Evolutionary conservation across 2,113 vertebrate species (phyloP).

Genomic region (Budorcas taxicolor): DNA sequence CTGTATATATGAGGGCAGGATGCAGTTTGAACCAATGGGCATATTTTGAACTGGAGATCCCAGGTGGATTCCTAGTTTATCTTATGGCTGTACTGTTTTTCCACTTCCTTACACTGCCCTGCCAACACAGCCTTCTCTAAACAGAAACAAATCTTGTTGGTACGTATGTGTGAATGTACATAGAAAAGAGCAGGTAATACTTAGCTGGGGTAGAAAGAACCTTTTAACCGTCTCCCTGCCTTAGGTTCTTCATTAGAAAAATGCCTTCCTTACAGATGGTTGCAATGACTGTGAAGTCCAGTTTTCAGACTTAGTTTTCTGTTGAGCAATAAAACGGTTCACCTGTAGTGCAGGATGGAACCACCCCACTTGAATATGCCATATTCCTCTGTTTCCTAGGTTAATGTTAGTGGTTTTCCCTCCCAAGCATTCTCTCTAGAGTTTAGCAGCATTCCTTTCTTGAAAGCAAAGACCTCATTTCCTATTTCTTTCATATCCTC

Average conservation of each 20-base stretch:
- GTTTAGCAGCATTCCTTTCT: slow-evolving; percentile 30
- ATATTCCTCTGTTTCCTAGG: not conserved
- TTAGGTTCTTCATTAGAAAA: not conserved
- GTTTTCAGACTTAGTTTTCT: not conserved
- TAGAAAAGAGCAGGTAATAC: not conserved
- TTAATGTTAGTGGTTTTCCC: not conserved
- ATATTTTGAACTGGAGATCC: not conserved
- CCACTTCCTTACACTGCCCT: not conserved
- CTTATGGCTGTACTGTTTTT: not conserved
- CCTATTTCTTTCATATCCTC: slow-evolving; percentile 20
- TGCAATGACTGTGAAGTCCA: not conserved
- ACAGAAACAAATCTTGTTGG: not conserved
- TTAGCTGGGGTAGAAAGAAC: not conserved
- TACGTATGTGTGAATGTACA: too few relatives aligned
- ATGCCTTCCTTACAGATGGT: not conserved
- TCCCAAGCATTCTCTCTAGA: not conserved
- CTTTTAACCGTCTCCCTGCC: not conserved
- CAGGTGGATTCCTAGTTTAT: not conserved
- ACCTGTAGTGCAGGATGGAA: not conserved
- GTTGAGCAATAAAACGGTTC: not conserved
- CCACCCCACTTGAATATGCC: not conserved
- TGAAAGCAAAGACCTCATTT: slow-evolving; percentile 43
- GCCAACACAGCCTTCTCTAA: not conserved
- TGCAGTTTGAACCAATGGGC: not conserved
- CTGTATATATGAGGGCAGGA: not conserved